Conservation (phyloP, 2,113 vertebrate species). For the zebrafish (Danio rerio) region GRCz12tu NC_133183.1:31093001-31093500, state of each 20-base stretch:
- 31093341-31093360: conserved; percentile 54
- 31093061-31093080: conserved; percentile 46
- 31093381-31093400: conserved; percentile 45
- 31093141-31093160: conserved; percentile 39
- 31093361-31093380: conserved; percentile 9
- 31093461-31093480: conserved; percentile 46
- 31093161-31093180: conserved; percentile 42
- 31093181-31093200: conserved; percentile 66
- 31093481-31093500: conserved; percentile 65
- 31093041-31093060: conserved; percentile 50
- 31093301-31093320: conserved; percentile 59
- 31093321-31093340: conserved; percentile 57
- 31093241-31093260: conserved; percentile 66
- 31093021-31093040: conserved; percentile 49
- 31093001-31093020: conserved; percentile 60
- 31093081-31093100: conserved; percentile 9
- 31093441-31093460: conserved; percentile 72
- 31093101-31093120: conserved; percentile 6
- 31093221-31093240: conserved; percentile 53
- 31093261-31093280: conserved; percentile 61
- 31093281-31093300: conserved; percentile 67
- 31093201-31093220: conserved; percentile 48
- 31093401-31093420: conserved; percentile 52
- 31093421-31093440: conserved; percentile 56
- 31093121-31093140: neutral